Evolutionary conservation across 1,140 invertebrate genomes (phyloP), one percentile per base, ranked within the genome.

Genomic region (Agrypnia vestita): DNA sequence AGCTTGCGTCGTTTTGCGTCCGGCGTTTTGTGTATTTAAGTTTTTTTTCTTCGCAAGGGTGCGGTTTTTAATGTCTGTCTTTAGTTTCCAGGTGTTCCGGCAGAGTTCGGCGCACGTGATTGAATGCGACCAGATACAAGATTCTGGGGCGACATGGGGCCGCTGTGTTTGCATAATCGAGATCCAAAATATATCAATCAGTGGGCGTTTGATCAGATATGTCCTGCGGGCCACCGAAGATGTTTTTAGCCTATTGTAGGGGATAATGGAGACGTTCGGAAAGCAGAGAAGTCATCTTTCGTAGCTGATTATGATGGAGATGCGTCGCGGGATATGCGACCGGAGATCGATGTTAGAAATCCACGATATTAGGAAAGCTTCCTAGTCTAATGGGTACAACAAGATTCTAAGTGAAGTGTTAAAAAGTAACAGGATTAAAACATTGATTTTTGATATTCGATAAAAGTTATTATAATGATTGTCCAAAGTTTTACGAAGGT

Each of bases 131-230:
- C 61, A 43, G 61, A 43, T 62, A 62, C 21, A 69, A 11, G 64
- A 69, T 69, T 69, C 19, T 69, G 15, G 64, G 44, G 43, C 10
- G 11, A 53, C 47, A 73, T 73, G 35, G 19, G 51, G 17, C 15
- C 11, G 21, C 49, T 55, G 51, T 46, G 79, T 80, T 80, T 80
- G 79, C 79, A 80, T 76, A 80, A 76, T 80, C 72, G 51, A 59
- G 62, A 46, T 56, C 47, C 71, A 75, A 55, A 80, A 75, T 53
- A 79, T 62, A 80, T 75, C 71, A 80, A 80, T 80, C 78, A 78
- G 49, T 78, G 44, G 43, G 25, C 55, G 47, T 49, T 43, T 7
- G 72, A 80, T 74, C 78, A 49, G 76, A 78, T 55, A 78, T 0
- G 61, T 49, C 47, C 43, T 3, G 12, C 21, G 10, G 56, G 15